These are phyloP conservation scores for Tetheella fluctuosa DNA, from an alignment of 2,888 invertebrate genomes.

Conservation along the genomic window DNA sequence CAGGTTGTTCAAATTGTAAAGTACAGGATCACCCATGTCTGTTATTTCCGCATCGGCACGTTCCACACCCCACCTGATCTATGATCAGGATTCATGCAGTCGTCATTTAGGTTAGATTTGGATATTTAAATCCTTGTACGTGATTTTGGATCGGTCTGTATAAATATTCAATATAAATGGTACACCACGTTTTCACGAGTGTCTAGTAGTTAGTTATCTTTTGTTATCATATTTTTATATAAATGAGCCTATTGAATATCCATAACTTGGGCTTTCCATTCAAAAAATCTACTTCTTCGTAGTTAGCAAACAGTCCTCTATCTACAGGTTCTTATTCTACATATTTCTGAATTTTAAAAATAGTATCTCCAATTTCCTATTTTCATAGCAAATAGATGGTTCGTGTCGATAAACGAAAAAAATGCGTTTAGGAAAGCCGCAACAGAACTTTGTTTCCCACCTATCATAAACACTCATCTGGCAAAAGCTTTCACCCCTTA, in stretches of 20 bases:
- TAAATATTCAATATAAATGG: neutral
- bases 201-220: neutral
- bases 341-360: neutral
- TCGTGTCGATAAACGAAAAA: neutral
- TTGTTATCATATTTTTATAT: neutral
- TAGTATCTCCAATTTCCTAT: neutral
- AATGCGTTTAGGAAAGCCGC: constrained; percentile 19
- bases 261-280: too few relatives aligned
- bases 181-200: too few relatives aligned
- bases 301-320: too few relatives aligned
- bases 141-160: constrained; percentile 12
- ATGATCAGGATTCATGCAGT: constrained; percentile 16
- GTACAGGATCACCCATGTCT: constrained; percentile 43
- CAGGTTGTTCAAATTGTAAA: constrained; percentile 60
- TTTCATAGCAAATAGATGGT: neutral
- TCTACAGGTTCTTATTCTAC: too few relatives aligned
- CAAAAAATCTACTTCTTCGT: too few relatives aligned
- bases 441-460: constrained; percentile 22
- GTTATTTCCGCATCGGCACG: constrained; percentile 65
- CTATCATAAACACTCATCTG: constrained; percentile 74
- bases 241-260: too few relatives aligned
- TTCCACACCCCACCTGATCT: constrained; percentile 39
- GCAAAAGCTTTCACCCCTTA: constrained; percentile 71
- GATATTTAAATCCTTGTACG: constrained; percentile 24
- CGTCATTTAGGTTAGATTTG: constrained; percentile 27